Percentiles rank a stretch among this genome's conserved stretches.
Conservation (phyloP, 2,888 invertebrate genomes). For the Lottia scabra region DNA sequence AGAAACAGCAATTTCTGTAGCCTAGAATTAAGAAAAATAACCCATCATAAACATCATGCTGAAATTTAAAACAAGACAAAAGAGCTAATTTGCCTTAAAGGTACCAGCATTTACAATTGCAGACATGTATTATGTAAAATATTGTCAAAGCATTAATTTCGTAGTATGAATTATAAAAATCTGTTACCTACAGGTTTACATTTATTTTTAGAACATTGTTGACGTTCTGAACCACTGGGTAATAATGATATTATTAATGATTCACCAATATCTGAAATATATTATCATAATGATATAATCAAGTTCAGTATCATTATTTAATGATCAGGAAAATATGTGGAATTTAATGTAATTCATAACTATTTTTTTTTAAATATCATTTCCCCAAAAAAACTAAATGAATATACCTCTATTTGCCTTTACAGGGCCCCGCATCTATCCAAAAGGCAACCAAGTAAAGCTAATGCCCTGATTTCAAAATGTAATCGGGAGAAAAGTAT, state of each 20-base stretch:
- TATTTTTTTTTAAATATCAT: too few species aligned
- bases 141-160: background rate
- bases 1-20: conserved; percentile 39
- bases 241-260: conserved; percentile 34
- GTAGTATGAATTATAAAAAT: background rate
- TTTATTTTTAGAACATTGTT: conserved; percentile 45
- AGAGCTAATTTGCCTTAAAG: too few species aligned
- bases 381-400: too few species aligned
- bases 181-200: conserved; percentile 52
- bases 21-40: conserved; percentile 27
- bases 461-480: too few species aligned
- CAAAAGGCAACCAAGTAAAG: too few species aligned
- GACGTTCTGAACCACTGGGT: conserved; percentile 53
- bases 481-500: too few species aligned
- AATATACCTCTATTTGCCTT: too few species aligned
- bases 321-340: too few species aligned
- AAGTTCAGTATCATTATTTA: background rate
- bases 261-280: conserved; percentile 30
- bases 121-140: background rate
- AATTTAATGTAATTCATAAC: too few species aligned
- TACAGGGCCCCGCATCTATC: too few species aligned
- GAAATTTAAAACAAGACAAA: too few species aligned
- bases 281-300: background rate
- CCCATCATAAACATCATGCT: too few species aligned
- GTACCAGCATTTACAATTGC: background rate